A percentile compares a stretch with the other conserved stretches of the same genome.
phyloP scores from a whole-genome alignment of 2,888 invertebrate genomes.

The Orthonychiurus folsomi region DNA sequence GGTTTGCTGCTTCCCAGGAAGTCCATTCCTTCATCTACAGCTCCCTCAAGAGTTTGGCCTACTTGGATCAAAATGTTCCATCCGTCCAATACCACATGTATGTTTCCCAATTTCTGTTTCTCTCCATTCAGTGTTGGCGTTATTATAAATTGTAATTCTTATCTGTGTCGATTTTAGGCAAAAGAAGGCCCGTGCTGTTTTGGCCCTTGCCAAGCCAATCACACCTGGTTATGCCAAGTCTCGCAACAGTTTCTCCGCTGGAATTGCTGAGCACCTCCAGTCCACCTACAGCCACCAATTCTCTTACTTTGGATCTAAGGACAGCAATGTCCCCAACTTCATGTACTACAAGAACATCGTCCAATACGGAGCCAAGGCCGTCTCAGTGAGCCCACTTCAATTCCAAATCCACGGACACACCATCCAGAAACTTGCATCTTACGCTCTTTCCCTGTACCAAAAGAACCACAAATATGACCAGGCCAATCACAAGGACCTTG shows the following conservation, averaged over 20 bases:
- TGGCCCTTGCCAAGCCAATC: conserved; percentile 36
- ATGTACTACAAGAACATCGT: conserved; percentile 21
- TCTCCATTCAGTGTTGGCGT: too few relatives aligned
- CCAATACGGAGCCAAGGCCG: conserved; percentile 18
- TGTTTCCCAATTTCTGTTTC: conserved; percentile 5
- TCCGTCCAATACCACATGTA: conserved; percentile 14
- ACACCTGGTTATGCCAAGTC: conserved; percentile 44
- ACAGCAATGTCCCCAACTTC: conserved; percentile 48
- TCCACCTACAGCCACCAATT: conserved; percentile 45
- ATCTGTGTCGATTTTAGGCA: not conserved
- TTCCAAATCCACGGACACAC: conserved; percentile 17
- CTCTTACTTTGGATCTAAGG: conserved; percentile 52
- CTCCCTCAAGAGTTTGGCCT: conserved; percentile 40
- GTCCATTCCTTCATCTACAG: conserved; percentile 42
- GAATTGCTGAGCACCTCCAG: conserved; percentile 46
- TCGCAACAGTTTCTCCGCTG: conserved; percentile 46
- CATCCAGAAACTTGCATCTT: conserved; percentile 15
- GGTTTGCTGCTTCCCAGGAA: conserved; percentile 42
- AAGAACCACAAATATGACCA: not conserved
- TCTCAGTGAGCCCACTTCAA: conserved; percentile 13
- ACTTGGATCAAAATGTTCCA: conserved; percentile 23
- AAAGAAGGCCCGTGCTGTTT: conserved; percentile 34
- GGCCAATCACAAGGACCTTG: not conserved
- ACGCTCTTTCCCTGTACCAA: not conserved
- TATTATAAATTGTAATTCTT: not conserved